A percentile compares a stretch with the other conserved stretches of the same genome.
phyloP scores from a whole-genome alignment of 2,113 vertebrate species.

The Gnathonemus longibarbis region DNA sequence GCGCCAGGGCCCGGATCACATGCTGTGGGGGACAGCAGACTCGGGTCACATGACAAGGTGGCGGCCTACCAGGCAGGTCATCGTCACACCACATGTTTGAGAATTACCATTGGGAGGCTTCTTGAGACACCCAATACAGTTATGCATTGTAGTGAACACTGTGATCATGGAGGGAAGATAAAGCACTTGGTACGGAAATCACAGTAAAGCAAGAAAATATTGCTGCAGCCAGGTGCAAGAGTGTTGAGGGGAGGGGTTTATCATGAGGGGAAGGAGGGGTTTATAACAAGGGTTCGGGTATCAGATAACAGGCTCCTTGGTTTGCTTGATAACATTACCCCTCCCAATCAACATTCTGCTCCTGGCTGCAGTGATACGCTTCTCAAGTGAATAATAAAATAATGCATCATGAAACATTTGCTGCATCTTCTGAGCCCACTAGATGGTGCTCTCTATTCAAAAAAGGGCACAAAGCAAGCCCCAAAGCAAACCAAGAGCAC shows the following conservation, averaged over 20 bases:
- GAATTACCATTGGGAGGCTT: not conserved
- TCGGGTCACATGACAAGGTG: not conserved
- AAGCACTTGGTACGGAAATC: not conserved
- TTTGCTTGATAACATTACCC: too few species aligned
- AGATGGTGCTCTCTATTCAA: not conserved
- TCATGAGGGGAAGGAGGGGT: too few species aligned
- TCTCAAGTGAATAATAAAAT: not conserved
- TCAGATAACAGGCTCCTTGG: too few species aligned
- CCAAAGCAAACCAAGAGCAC: not conserved
- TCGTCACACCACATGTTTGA: not conserved
- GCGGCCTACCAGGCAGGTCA: not conserved
- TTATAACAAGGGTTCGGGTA: too few species aligned
- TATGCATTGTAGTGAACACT: not conserved
- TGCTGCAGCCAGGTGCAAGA: too few species aligned
- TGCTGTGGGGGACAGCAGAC: conserved; percentile 55
- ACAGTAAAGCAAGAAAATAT: not conserved
- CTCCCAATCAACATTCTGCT: too few species aligned
- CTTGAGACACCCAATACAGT: not conserved
- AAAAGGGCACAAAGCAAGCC: not conserved
- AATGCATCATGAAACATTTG: not conserved
- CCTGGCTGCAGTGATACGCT: too few species aligned
- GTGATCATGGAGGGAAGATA: not conserved
- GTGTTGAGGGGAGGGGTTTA: too few species aligned
- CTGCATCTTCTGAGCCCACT: not conserved
- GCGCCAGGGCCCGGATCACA: conserved; percentile 82